These are phyloP conservation scores for Patella vulgata DNA, from an alignment of 1,140 invertebrate genomes.

Conservation along the genomic window DNA sequence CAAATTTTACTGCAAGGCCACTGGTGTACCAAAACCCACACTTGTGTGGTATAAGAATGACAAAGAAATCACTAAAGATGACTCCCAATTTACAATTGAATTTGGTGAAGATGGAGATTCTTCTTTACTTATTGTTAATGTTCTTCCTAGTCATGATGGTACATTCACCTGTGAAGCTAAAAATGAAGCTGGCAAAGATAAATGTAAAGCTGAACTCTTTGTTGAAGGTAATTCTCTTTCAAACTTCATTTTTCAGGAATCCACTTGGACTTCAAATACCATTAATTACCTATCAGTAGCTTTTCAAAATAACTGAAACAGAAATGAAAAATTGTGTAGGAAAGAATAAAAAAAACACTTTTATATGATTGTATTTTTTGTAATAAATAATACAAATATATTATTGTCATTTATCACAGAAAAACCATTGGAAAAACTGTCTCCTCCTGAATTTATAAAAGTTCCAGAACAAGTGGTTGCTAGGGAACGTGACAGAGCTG, in stretches of 20 bases:
- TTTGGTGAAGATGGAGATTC: constrained; percentile 48
- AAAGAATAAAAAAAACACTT: too few species aligned
- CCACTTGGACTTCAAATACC: background rate
- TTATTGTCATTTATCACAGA: constrained; percentile 30
- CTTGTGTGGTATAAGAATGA: constrained; percentile 82
- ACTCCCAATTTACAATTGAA: constrained; percentile 52
- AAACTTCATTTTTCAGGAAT: too few species aligned
- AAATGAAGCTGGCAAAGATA: constrained; percentile 56
- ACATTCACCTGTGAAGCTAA: constrained; percentile 58
- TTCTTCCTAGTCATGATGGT: constrained; percentile 56
- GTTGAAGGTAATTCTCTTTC: constrained; percentile 56
- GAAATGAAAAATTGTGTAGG: too few species aligned
- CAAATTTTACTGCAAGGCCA: constrained; percentile 79
- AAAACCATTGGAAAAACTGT: constrained; percentile 46
- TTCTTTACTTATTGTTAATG: constrained; percentile 53
- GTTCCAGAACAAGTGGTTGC: constrained; percentile 87
- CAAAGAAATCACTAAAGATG: constrained; percentile 50
- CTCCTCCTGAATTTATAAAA: constrained; percentile 77
- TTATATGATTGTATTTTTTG: too few species aligned
- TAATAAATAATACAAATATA: too few species aligned
- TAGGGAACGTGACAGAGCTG: constrained; percentile 71
- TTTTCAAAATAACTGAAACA: too few species aligned
- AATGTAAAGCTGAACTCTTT: constrained; percentile 57
- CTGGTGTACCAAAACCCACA: constrained; percentile 86
- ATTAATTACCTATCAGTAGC: background rate